Conservation (phyloP, 2,888 invertebrate genomes). For the Coremacera marginata region DNA sequence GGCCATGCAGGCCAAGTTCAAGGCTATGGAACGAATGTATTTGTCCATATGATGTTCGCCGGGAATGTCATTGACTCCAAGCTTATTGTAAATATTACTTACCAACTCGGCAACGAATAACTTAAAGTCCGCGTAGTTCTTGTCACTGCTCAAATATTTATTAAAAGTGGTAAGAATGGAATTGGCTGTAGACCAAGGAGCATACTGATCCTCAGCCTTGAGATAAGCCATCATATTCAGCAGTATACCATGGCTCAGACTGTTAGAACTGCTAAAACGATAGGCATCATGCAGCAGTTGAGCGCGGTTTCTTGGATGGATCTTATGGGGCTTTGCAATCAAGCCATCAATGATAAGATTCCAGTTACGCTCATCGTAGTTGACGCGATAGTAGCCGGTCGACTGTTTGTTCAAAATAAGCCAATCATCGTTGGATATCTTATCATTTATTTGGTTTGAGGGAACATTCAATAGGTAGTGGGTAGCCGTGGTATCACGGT, state of each 20-base stretch:
- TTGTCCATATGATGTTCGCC: slow-evolving; percentile 63
- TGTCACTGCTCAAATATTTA: slow-evolving; percentile 58
- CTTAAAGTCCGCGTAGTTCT: slow-evolving; percentile 54
- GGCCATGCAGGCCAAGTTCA: slow-evolving; percentile 63
- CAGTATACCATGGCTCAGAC: slow-evolving; percentile 54
- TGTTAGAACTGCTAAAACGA: slow-evolving; percentile 54
- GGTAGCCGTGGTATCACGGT: slow-evolving; percentile 59
- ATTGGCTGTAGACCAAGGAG: slow-evolving; percentile 63
- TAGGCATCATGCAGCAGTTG: slow-evolving; percentile 87
- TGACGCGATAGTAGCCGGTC: slow-evolving; percentile 74
- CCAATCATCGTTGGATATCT: slow-evolving; percentile 57
- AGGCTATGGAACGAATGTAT: slow-evolving; percentile 58
- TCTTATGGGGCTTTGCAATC: slow-evolving; percentile 75
- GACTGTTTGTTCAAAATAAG: slow-evolving; percentile 66
- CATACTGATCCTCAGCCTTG: slow-evolving; percentile 62
- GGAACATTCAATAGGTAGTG: slow-evolving; percentile 54
- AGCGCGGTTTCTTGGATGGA: slow-evolving; percentile 84
- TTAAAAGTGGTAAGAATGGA: slow-evolving; percentile 54
- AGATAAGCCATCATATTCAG: slow-evolving; percentile 61
- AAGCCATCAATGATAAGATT: slow-evolving; percentile 73
- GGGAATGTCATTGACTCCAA: slow-evolving; percentile 58
- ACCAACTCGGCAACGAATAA: slow-evolving; percentile 56
- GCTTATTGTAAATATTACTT: slow-evolving; percentile 56
- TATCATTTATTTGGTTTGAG: slow-evolving; percentile 38
- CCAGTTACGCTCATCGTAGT: slow-evolving; percentile 80